Evolutionary conservation across 2,113 vertebrate genomes (phyloP), one percentile per base, ranked within the genome.

Genomic region (Vireo altiloquus): DNA sequence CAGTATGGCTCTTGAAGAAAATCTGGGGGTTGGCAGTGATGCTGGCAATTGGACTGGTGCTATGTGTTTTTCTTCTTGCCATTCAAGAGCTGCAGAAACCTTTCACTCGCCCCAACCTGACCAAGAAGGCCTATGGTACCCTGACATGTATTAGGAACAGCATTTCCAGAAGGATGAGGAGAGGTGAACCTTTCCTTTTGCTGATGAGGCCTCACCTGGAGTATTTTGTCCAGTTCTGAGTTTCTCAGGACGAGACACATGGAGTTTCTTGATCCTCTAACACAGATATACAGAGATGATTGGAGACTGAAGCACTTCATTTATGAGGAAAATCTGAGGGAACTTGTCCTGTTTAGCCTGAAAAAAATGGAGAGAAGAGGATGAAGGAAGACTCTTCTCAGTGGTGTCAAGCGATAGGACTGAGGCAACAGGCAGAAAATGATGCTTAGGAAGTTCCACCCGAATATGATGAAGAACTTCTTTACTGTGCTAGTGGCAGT

Each of bases 271-370:
- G 46, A 30, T 66, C 31, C 9, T 31, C 46, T 30, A 39, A 33
- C 14, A 8, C 4, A n/a, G 8, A 5, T 11, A 13, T 60, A 11
- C 0, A 0, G 39, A 39, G 39, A 53, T 18, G 11, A 25, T 9
- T 53, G 10, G 23, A 37, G 27, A 28, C 52, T 28, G 30, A 57
- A 68, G 30, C 16, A 31, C 13, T 53, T 60, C 2, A 21, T 24
- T 59, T 46, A 39, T 37, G 15, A 44, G 16, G 28, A 68, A 46
- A 75, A 35, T 40, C 13, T 60, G 78, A 53, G 9, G 28, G 24
- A 53, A 23, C 6, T 52, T 74, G 8, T 53, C 13, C 23, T 31
- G 13, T 75, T 75, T 53, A 68, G n/a, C 13, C 20, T 31, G n/a
- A 17, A n/a, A 23, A 68, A 68, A 15, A 59, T 27, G 23, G 13